Evolutionary conservation across 2,888 invertebrate species (phyloP).

Genomic region (Odontocerum albicorne): DNA sequence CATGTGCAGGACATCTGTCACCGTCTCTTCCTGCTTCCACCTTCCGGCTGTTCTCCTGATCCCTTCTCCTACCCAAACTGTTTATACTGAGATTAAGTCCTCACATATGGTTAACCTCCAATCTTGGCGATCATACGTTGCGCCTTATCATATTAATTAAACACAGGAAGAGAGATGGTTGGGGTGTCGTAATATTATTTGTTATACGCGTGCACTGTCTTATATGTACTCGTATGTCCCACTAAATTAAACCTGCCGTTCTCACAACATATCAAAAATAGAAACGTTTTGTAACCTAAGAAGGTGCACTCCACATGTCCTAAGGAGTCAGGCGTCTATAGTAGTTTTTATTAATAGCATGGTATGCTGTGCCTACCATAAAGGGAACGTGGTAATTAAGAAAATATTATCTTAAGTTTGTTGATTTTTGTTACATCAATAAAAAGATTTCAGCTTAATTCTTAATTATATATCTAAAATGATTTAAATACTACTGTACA

Average conservation of each 20-base stretch:
- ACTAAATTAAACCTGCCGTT: neutral
- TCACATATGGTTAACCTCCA: slow-evolving; percentile 21
- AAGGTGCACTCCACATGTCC: neutral
- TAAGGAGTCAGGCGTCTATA: too few relatives aligned
- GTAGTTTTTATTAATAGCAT: too few relatives aligned
- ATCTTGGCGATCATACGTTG: slow-evolving; percentile 17
- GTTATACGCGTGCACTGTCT: neutral
- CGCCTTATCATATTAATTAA: slow-evolving; percentile 24
- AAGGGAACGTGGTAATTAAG: too few relatives aligned
- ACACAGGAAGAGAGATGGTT: slow-evolving; percentile 28
- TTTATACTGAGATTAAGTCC: slow-evolving; percentile 12
- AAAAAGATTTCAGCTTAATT: too few relatives aligned
- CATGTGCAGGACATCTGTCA: slow-evolving; percentile 58
- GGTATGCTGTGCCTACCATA: too few relatives aligned
- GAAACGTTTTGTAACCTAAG: neutral
- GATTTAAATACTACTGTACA: too few relatives aligned
- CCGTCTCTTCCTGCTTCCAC: slow-evolving; percentile 49
- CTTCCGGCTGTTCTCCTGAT: slow-evolving; percentile 27
- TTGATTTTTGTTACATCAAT: too few relatives aligned
- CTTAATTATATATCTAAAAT: too few relatives aligned
- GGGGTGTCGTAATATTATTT: neutral
- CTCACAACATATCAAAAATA: neutral
- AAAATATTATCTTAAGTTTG: too few relatives aligned
- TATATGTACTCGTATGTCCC: too few relatives aligned
- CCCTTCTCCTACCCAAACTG: neutral